Base-by-base conservation (phyloP, 2,797 vertebrate species). In the Macrochelys suwanniensis region DNA sequence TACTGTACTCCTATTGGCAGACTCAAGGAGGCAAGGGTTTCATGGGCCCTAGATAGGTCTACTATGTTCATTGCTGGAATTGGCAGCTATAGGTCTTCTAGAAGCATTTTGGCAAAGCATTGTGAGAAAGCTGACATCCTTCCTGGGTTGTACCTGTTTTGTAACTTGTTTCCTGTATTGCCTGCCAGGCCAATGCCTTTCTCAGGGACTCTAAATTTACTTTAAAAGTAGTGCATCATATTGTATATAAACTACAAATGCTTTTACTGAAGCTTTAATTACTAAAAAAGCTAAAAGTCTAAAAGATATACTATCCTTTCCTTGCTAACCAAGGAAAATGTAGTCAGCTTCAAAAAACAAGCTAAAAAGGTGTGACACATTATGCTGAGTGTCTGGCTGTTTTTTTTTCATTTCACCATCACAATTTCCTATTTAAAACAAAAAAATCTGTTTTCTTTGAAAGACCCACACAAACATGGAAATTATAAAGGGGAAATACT, bases 161-260 rank as follows among this genome's bases (percentile, higher is more conserved):
- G 4, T 3, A 0, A 3, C 3, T 0, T 0, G 1, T 8, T 53
- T n/a, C 1, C 83, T 0, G 50, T 0, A 3, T 2, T 28, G 61
- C 49, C 19, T 17, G 2, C n/a, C 16, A 42, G 11, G 10, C 10
- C 10, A 42, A 11, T 71, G 37, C 68, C 19, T 42, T 12, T 23
- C 17, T 71, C n/a, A 25, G 23, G 37, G 19, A 42, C 68, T 71
- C n/a, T 42, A 71, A 23, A 42, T 71, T 68, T 37, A 37, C 33
- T 68, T 68, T 42, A 25, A 71, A 71, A 71, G 68, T 10, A 71
- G 42, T 42, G 65, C 65, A 11, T 71, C 65, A 71, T 65, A 65
- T 42, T 71, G 19, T 71, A 71, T 42, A 37, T 25, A 42, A 42
- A 71, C 5, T 42, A 0, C 7, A 57, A 50, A 1, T 2, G 26